These are phyloP conservation scores for Cotesia chilonis DNA, from an alignment of 1,140 invertebrate species.

Conservation along the genomic window DNA sequence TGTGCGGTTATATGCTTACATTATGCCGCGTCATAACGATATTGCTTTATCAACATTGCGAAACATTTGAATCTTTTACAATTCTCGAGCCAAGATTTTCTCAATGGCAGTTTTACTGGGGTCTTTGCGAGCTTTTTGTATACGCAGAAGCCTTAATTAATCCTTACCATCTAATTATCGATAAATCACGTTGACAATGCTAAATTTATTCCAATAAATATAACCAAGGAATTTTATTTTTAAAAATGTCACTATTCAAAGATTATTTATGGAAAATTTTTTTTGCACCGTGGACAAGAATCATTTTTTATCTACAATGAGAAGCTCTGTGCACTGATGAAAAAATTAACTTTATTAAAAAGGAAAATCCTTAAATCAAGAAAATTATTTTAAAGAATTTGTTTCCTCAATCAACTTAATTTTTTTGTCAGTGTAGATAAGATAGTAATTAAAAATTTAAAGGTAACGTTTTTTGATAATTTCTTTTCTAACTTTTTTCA, in stretches of 20 bases:
- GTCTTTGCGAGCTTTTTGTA: neutral
- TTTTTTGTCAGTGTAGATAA: too few species aligned
- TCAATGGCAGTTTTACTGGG: neutral
- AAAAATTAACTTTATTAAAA: too few species aligned
- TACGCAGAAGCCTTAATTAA: constrained; percentile 21
- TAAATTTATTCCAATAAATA: constrained; percentile 2
- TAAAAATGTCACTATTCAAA: neutral
- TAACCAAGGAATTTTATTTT: neutral
- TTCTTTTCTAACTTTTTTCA: too few species aligned
- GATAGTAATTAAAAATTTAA: too few species aligned
- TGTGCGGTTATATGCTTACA: constrained; percentile 35
- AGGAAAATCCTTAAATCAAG: too few species aligned
- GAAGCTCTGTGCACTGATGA: too few species aligned
- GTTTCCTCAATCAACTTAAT: too few species aligned
- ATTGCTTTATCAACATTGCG: constrained; percentile 44
- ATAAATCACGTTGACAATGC: constrained; percentile 13
- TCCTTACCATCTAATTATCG: constrained; percentile 17
- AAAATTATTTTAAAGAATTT: too few species aligned
- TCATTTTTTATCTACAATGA: too few species aligned
- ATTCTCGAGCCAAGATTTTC: constrained; percentile 20
- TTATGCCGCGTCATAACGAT: constrained; percentile 43
- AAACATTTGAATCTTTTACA: constrained; percentile 32
- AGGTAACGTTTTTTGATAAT: too few species aligned
- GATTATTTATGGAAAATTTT: too few species aligned
- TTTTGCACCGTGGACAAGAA: too few species aligned